Conservation (phyloP, 2,888 invertebrate species). For the Apeira syringaria region DNA sequence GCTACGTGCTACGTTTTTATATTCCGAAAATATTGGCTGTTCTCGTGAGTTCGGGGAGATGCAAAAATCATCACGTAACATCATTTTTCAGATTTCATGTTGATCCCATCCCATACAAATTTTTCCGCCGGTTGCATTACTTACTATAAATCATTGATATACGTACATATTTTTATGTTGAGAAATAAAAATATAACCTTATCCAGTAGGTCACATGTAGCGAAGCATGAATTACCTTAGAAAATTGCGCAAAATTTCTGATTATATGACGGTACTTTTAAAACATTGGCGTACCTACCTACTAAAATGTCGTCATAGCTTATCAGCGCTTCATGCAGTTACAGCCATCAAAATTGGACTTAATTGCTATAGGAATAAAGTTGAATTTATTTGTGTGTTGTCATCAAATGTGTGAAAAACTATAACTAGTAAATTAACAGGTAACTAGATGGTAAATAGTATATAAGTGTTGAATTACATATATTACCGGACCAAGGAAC, state of each 20-base stretch:
- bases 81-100: too few species aligned
- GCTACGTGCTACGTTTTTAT: too few species aligned
- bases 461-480: too few species aligned
- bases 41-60: too few species aligned
- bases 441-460: conserved; percentile 13
- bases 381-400: neutral
- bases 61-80: too few species aligned
- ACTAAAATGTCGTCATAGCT: conserved; percentile 23
- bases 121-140: too few species aligned
- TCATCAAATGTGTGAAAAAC: too few species aligned
- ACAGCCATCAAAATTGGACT: neutral
- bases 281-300: conserved; percentile 6
- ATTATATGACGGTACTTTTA: conserved; percentile 18
- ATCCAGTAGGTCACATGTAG: conserved; percentile 7
- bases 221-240: conserved; percentile 4
- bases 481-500: conserved; percentile 17
- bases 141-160: too few species aligned
- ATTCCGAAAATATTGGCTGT: too few species aligned
- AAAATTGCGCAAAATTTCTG: conserved; percentile 19
- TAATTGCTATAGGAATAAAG: neutral
- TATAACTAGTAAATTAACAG: conserved; percentile 19
- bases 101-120: too few species aligned
- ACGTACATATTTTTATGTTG: too few species aligned
- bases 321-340: conserved; percentile 1
- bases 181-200: neutral